A percentile compares a stretch with the other conserved stretches of the same genome.
phyloP scores from a whole-genome alignment of 2,113 vertebrate genomes.

The Stigmatopora argus region DNA sequence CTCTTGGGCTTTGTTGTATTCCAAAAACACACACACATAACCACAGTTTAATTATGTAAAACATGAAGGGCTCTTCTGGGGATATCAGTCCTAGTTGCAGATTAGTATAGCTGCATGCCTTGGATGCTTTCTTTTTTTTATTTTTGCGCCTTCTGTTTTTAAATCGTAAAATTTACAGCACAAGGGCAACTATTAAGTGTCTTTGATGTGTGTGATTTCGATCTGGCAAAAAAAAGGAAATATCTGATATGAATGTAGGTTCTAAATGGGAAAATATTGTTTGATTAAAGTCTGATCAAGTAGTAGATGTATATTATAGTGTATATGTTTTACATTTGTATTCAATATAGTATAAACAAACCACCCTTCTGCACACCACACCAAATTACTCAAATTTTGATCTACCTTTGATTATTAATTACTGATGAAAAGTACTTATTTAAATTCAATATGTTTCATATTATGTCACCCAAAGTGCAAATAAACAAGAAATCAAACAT shows the following conservation, averaged over 20 bases:
- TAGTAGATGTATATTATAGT: neutral
- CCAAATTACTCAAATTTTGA: conserved; percentile 55
- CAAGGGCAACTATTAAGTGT: no score
- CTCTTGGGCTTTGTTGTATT: conserved; percentile 24
- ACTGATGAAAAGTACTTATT: conserved; percentile 44
- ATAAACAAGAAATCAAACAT: conserved; percentile 53
- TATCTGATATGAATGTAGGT: neutral
- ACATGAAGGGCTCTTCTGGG: conserved; percentile 16
- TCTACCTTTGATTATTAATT: conserved; percentile 54
- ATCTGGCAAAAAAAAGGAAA: no score
- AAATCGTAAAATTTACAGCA: no score
- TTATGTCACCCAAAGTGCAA: conserved; percentile 27
- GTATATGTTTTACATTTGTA: conserved; percentile 12
- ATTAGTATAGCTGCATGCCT: conserved; percentile 11
- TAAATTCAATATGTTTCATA: conserved; percentile 41
- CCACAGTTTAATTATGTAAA: conserved; percentile 18
- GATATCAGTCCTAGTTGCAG: conserved; percentile 31
- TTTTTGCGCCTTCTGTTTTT: neutral
- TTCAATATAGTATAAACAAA: conserved; percentile 52
- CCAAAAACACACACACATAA: conserved; percentile 1
- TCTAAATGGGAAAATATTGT: neutral
- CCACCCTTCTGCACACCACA: conserved; percentile 45
- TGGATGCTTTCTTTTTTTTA: neutral
- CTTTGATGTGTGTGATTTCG: no score
- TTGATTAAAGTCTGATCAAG: neutral